A percentile compares a stretch with the other conserved stretches of the same genome.
phyloP scores from a whole-genome alignment of 2,888 invertebrate genomes.

The Drosophila infuscata region DNA sequence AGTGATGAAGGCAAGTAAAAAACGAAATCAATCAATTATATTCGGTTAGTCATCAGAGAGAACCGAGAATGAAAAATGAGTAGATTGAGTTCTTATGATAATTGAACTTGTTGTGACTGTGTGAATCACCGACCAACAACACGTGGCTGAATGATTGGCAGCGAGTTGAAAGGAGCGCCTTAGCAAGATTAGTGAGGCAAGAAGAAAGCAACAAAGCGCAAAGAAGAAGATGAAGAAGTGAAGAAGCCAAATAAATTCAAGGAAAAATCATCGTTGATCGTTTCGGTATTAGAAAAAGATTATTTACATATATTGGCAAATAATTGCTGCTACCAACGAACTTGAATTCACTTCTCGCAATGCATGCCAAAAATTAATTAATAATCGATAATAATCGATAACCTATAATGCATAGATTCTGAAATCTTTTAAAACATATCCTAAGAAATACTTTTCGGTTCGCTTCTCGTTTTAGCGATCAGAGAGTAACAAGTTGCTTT shows the following conservation, averaged over 20 bases:
- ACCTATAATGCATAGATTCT: background rate
- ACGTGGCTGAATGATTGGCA: background rate
- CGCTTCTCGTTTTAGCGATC: background rate
- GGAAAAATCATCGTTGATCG: background rate
- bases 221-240: background rate
- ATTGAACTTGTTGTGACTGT: background rate
- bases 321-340: background rate
- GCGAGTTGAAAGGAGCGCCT: background rate
- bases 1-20: constrained; percentile 3
- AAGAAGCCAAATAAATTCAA: background rate
- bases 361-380: background rate
- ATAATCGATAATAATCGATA: background rate
- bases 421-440: background rate
- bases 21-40: background rate
- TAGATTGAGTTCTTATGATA: background rate
- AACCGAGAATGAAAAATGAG: background rate
- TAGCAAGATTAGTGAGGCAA: background rate
- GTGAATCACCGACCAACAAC: background rate
- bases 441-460: background rate
- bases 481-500: background rate
- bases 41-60: background rate
- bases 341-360: background rate
- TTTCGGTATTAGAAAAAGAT: background rate
- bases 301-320: background rate
- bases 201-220: background rate